A percentile compares a stretch with the other conserved stretches of the same genome.
Evolutionary conservation across 2,113 vertebrate genomes (phyloP).

Genomic region (Triplophysa rosa): DNA sequence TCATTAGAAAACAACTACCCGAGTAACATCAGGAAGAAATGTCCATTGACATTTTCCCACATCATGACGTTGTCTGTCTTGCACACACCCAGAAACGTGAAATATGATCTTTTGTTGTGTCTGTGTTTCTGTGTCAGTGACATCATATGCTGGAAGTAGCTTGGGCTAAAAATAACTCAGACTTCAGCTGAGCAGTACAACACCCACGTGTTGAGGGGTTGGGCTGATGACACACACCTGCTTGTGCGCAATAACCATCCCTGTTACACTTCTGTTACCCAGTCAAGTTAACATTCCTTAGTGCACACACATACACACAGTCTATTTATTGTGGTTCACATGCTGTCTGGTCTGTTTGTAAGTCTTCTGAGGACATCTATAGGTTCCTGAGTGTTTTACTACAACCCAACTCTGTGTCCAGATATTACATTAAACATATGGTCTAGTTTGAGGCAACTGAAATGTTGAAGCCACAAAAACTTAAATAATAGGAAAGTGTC

Average conservation of each 20-base stretch:
- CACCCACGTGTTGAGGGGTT: constrained; percentile 10
- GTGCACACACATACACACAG: neutral
- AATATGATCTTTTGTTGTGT: constrained; percentile 22
- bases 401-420: neutral
- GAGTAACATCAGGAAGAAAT: constrained; percentile 18
- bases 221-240: constrained; percentile 29
- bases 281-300: neutral
- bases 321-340: neutral
- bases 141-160: constrained; percentile 36
- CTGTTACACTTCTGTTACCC: neutral
- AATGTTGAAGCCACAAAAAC: neutral
- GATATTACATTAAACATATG: neutral
- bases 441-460: neutral
- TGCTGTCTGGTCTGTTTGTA: neutral
- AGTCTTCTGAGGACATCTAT: neutral
- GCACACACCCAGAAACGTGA: constrained; percentile 16
- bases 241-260: neutral
- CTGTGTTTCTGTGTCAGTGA: constrained; percentile 45
- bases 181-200: neutral
- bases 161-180: constrained; percentile 44
- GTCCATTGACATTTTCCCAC: neutral
- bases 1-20: neutral
- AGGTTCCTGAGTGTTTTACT: neutral
- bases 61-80: neutral
- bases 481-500: no score